Conservation (phyloP, 2,113 vertebrate species). For the Choloepus hoffmanni region DNA sequence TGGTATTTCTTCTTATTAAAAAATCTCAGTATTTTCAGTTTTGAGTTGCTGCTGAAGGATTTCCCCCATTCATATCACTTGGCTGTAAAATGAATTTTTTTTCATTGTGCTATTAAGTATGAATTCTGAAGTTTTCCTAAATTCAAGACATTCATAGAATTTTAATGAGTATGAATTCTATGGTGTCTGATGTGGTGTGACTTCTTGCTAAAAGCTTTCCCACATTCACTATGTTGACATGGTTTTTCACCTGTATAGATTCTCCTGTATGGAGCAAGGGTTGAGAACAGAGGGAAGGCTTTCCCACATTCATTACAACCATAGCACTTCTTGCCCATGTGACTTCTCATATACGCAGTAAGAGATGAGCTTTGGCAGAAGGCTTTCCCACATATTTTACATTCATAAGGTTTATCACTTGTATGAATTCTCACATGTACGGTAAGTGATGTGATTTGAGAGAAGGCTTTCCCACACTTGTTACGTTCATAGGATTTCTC, state of each 20-base stretch:
- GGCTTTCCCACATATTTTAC: constrained; percentile 81
- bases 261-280: constrained; percentile 81
- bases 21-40: constrained; percentile 36
- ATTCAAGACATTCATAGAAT: constrained; percentile 58
- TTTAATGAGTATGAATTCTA: constrained; percentile 82
- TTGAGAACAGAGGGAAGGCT: constrained; percentile 83
- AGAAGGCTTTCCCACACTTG: constrained; percentile 87
- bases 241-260: constrained; percentile 83
- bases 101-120: constrained; percentile 43
- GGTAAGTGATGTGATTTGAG: constrained; percentile 87
- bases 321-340: constrained; percentile 81
- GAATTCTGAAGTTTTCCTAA: constrained; percentile 68
- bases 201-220: constrained; percentile 82
- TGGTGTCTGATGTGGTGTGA: constrained; percentile 81
- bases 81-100: constrained; percentile 62
- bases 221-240: constrained; percentile 79
- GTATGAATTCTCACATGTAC: constrained; percentile 85
- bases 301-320: constrained; percentile 82
- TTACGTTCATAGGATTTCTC: constrained; percentile 89
- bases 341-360: constrained; percentile 82
- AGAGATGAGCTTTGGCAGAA: constrained; percentile 84
- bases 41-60: constrained; percentile 39
- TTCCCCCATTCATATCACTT: constrained; percentile 51
- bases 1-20: constrained; percentile 47
- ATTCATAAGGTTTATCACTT: constrained; percentile 85